Evolutionary conservation across 2,888 invertebrate species (phyloP).

Genomic region (Dasypogon diadema): DNA sequence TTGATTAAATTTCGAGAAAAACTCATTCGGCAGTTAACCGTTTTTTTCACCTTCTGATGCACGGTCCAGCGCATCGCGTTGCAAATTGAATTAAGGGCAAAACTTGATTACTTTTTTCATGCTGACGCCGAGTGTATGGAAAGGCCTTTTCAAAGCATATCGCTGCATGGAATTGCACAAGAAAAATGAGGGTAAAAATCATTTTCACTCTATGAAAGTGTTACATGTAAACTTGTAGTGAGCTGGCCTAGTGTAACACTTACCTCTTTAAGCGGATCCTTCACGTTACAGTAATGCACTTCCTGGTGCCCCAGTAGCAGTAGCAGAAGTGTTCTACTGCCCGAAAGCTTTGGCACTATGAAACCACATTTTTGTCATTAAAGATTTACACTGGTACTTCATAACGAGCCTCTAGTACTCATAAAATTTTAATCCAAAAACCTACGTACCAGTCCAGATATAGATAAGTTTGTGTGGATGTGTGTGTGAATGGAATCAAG

Average conservation of each 20-base stretch:
- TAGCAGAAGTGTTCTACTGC: constrained; percentile 45
- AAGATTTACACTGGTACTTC: constrained; percentile 43
- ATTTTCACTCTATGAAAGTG: neutral
- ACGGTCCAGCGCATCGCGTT: neutral
- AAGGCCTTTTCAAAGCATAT: neutral
- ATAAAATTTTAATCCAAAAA: constrained; percentile 46
- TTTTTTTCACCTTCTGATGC: too few relatives aligned
- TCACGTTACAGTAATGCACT: constrained; percentile 35
- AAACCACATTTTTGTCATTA: constrained; percentile 44
- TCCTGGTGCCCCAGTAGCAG: constrained; percentile 41
- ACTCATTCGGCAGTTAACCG: too few relatives aligned
- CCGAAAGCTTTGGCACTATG: constrained; percentile 42
- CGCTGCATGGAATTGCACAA: neutral
- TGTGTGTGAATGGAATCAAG: neutral
- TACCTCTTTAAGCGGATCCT: constrained; percentile 46
- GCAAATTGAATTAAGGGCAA: constrained; percentile 15
- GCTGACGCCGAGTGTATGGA: neutral
- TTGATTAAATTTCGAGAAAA: too few relatives aligned
- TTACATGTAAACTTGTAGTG: constrained; percentile 7
- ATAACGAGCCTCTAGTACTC: constrained; percentile 47
- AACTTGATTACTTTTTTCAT: neutral
- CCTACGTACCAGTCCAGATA: constrained; percentile 19
- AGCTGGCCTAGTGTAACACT: constrained; percentile 41
- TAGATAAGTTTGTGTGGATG: constrained; percentile 1
- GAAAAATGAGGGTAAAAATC: neutral